A percentile compares a stretch with the other conserved stretches of the same genome.
Conservation (phyloP, 1,140 invertebrate species). For the Drosophila ironensis region DNA sequence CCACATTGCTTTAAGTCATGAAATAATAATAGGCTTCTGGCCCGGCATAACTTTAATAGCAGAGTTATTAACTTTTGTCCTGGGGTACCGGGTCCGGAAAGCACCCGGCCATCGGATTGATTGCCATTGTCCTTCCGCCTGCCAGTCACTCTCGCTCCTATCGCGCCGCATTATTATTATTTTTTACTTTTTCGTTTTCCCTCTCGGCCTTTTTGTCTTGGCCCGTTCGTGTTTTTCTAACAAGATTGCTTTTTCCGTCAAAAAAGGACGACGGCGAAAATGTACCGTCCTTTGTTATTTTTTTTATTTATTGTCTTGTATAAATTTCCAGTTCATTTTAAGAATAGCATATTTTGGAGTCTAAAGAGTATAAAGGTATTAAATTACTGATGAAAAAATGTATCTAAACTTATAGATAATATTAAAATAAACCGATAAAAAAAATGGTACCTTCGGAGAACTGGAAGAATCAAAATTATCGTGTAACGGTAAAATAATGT, state of each 20-base stretch:
- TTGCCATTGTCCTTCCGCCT: constrained; percentile 43
- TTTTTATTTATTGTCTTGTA: no score
- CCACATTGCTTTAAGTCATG: constrained; percentile 63
- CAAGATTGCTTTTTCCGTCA: constrained; percentile 9
- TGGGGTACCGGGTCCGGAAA: constrained; percentile 25
- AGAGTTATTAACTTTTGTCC: constrained; percentile 68
- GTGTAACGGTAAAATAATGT: no score
- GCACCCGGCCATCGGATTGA: constrained; percentile 42
- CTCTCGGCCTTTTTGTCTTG: neutral
- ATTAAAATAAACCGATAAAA: no score
- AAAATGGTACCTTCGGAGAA: no score
- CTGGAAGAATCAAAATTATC: no score
- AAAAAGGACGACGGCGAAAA: neutral
- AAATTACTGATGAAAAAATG: no score
- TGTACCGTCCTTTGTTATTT: no score
- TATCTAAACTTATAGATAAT: no score
- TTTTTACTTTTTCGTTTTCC: constrained; percentile 11
- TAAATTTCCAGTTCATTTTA: no score
- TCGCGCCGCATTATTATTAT: constrained; percentile 44
- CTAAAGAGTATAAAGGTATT: no score
- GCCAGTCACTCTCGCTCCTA: constrained; percentile 31
- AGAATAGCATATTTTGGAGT: no score
- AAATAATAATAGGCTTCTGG: constrained; percentile 60
- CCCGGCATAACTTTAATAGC: constrained; percentile 54
- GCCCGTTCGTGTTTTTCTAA: constrained; percentile 4